Evolutionary conservation across 2,888 invertebrate genomes (phyloP), one percentile per base, ranked within the genome.

Genomic region (Matsumyia berberina): DNA sequence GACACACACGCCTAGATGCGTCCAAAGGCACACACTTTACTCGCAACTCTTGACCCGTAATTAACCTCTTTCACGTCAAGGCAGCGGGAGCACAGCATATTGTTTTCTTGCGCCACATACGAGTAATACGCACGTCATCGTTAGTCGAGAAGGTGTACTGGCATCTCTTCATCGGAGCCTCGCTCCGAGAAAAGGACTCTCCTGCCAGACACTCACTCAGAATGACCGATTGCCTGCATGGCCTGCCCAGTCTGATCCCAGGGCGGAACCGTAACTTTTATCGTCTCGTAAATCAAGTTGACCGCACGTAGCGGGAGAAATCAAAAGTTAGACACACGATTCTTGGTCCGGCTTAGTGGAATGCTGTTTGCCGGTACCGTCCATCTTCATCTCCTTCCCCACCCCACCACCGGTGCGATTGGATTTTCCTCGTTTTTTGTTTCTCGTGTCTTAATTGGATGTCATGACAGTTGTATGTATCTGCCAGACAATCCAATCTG

Each of bases 281-380:
- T 67, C 76, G 42, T 51, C 67, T 51, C 76, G 69, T 77, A 77
- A 77, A 77, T 77, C 67, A 77, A 77, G 69, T 51, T 53, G 67
- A 67, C 76, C 58, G 60, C 67, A 73, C 73, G 62, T 55, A 62
- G 53, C 53, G 72, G 72, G 44, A n/a, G 66, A 55, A 69, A 55
- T 69, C 69, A 69, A 69, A 69, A 55, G 1, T 19, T 19, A 33
- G 8, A 69, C 44, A 17, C 7, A 66, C 42, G 42, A 44, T 53
- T 42, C 55, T 35, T 49, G 8, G 8, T 29, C 24, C 12, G 62
- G 11, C 6, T 17, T 31, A 6, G 53, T 46, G 46, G 62, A 53
- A 39, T 67, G 39, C 53, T 37, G 55, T 33, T 35, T 17, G 53
- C 19, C 39, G 39, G n/a, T n/a, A n/a, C n/a, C n/a, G n/a, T 24